phyloP scores from a whole-genome alignment of 2,797 vertebrate species.

The Gila robusta region DNA sequence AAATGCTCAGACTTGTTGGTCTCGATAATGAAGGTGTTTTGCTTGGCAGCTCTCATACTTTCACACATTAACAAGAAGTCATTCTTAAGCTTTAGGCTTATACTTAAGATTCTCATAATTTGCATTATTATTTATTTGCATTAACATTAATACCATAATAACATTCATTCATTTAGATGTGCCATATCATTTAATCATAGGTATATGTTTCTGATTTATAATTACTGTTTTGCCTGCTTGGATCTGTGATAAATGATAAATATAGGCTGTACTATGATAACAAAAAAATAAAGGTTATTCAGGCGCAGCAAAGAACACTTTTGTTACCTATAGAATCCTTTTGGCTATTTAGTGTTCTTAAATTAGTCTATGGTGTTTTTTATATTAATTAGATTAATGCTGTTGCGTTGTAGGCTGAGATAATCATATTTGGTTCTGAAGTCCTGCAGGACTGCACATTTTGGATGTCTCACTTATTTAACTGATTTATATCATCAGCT shows the following conservation, averaged over 20 bases:
- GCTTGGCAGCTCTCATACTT: slow-evolving; percentile 29
- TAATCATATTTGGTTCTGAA: background rate
- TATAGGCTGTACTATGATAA: background rate
- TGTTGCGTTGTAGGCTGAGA: background rate
- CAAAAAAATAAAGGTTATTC: background rate
- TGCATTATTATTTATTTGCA: background rate
- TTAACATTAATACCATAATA: background rate
- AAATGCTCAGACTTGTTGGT: slow-evolving; percentile 30
- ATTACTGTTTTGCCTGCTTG: background rate
- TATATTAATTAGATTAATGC: background rate
- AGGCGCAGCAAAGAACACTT: background rate
- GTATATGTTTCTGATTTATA: background rate
- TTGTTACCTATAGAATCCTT: background rate
- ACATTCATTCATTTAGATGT: background rate
- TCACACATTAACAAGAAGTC: slow-evolving; percentile 9
- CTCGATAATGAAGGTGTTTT: slow-evolving; percentile 24
- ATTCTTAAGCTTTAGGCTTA: background rate
- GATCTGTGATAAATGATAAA: background rate
- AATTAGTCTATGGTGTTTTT: background rate
- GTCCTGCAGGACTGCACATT: background rate
- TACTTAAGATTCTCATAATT: background rate
- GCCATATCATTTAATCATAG: background rate
- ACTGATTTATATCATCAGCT: background rate
- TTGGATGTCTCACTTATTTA: slow-evolving; percentile 6
- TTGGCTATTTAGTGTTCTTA: background rate